phyloP scores from a whole-genome alignment of 1,140 invertebrate species.

The Dolichoris vasculosae region DNA sequence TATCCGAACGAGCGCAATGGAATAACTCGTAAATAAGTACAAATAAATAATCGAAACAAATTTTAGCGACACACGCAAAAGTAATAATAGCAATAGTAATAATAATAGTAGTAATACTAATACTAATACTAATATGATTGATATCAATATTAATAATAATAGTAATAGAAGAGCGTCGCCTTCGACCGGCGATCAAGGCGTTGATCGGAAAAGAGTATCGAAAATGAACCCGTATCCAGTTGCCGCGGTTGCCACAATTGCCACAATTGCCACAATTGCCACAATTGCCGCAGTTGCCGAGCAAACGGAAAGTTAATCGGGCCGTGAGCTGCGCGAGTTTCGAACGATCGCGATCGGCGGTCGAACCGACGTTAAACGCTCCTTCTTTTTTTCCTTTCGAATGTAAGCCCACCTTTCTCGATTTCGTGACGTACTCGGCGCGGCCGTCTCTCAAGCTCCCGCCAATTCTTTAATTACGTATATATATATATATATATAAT shows the following conservation, averaged over 20 bases:
- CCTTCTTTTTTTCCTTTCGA: neutral
- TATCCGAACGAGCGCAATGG: neutral
- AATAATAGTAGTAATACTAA: neutral
- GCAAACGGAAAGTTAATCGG: neutral
- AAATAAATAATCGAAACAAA: constrained; percentile 34
- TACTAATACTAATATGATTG: neutral
- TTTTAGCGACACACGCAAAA: neutral
- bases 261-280: too few relatives aligned
- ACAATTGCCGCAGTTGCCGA: too few relatives aligned
- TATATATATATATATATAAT: constrained; percentile 12
- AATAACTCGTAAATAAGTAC: neutral
- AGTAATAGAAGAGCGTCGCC: neutral
- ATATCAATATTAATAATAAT: neutral
- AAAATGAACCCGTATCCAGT: too few relatives aligned
- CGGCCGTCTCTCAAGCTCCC: neutral
- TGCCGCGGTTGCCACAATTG: too few relatives aligned
- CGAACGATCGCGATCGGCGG: constrained; percentile 37
- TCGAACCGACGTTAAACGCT: neutral
- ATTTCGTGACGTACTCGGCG: constrained; percentile 34
- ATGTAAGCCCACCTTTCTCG: neutral
- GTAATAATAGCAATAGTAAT: neutral
- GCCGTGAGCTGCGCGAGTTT: neutral
- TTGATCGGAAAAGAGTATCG: constrained; percentile 2
- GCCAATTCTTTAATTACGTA: constrained; percentile 14
- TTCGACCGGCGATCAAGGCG: constrained; percentile 28